Conservation (phyloP, 2,797 vertebrate species). For the Linurgus olivaceus region DNA sequence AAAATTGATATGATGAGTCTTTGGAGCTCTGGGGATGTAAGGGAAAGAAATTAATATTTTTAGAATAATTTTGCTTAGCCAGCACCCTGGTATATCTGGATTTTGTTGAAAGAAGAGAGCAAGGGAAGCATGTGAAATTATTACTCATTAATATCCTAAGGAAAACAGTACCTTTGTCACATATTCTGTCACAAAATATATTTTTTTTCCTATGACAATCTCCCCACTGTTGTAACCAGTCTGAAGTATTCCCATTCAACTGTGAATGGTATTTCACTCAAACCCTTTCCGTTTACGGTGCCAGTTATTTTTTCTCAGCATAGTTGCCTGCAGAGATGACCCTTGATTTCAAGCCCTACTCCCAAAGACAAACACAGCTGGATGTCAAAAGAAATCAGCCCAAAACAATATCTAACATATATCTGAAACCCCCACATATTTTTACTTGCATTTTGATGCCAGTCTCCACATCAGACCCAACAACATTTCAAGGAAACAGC, state of each 20-base stretch:
- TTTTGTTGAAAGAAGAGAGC: neutral
- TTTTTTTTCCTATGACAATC: slow-evolving; percentile 17
- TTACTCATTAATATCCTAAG: slow-evolving; percentile 1
- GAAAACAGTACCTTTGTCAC: slow-evolving; percentile 8
- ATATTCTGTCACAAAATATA: slow-evolving; percentile 43
- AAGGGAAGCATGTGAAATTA: neutral
- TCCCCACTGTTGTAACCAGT: neutral
- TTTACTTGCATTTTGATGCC: slow-evolving; percentile 54
- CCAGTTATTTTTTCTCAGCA: slow-evolving; percentile 42
- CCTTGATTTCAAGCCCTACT: slow-evolving; percentile 44
- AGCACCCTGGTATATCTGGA: neutral
- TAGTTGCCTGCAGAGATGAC: slow-evolving; percentile 46
- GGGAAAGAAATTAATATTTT: slow-evolving; percentile 34
- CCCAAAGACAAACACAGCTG: slow-evolving; percentile 50
- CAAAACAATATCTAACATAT: slow-evolving; percentile 18
- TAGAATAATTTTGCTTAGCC: neutral
- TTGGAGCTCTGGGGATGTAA: neutral
- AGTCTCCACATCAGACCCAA: slow-evolving; percentile 16
- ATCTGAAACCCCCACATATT: slow-evolving; percentile 24
- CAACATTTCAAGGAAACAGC: slow-evolving; percentile 50
- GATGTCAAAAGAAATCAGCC: slow-evolving; percentile 35
- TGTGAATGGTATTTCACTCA: slow-evolving; percentile 36
- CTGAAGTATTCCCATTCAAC: slow-evolving; percentile 7
- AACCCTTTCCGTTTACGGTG: neutral
- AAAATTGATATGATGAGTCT: neutral